Base-by-base conservation (phyloP, 2,797 vertebrate genomes). In the Momotus momota region DNA sequence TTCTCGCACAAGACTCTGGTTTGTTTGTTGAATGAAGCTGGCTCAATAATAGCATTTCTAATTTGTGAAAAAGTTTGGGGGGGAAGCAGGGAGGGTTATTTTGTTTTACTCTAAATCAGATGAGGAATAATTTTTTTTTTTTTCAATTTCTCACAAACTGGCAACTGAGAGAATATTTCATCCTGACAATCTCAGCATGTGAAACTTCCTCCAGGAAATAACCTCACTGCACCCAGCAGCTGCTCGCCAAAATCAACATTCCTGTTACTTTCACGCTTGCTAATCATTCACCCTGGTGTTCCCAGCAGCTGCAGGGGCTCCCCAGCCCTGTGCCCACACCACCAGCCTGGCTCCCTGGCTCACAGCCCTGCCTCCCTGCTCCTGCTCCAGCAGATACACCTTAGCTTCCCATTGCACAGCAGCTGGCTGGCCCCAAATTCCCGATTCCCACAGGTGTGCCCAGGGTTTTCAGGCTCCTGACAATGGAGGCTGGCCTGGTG, bases 201-300 rank as follows among this genome's bases (percentile, higher is more conserved):
- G 92, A 66, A 54, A 82, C 74, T 90, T 96, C 95, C 95, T 85
- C 21, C 60, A 91, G 95, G 94, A 96, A 96, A 91, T 38, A 92
- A 80, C 9, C 61, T 52, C 64, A 31, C 25, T 43, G n/a, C 57
- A 49, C 1, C 7, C 81, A 93, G 86, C 95, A 96, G 95, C 90
- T 95, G 96, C 78, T 89, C 9, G 1, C 55, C 87, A 57, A 92
- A 87, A 90, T 77, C 31, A 8, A 1, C 61, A 43, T 84, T 93
- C 71, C 29, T 12, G 35, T 46, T 31, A 10, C 58, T 92, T 72
- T 91, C 90, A 94, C 6, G 52, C 90, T 64, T 20, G 45, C 70
- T 77, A 3, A 77, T 70, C 22, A 0, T 23, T 65, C 62, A 51
- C 77, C 35, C 27, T 25, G 15, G 65, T 8, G n/a, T 40, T 31